These are phyloP conservation scores for Chouioia cunea DNA, from an alignment of 2,888 invertebrate species.

Conservation along the genomic window DNA sequence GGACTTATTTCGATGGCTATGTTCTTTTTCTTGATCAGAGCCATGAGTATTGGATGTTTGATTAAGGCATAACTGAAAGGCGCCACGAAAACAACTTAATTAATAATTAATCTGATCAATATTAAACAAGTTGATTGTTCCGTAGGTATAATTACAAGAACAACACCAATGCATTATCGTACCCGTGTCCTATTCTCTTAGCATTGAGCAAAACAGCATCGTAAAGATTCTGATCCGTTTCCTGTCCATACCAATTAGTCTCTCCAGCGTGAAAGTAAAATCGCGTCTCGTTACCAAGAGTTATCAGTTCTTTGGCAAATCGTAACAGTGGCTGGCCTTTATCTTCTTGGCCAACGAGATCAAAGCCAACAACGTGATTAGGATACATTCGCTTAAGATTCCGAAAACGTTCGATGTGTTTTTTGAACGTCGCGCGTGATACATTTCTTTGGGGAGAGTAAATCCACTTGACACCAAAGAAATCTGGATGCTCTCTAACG, in stretches of 20 bases:
- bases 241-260: constrained; percentile 80
- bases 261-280: constrained; percentile 89
- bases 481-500: constrained; percentile 73
- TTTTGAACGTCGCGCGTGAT: constrained; percentile 63
- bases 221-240: constrained; percentile 80
- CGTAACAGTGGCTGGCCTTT: constrained; percentile 75
- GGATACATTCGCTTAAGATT: constrained; percentile 72
- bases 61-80: constrained; percentile 71
- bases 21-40: constrained; percentile 71
- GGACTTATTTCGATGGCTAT: constrained; percentile 85
- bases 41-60: constrained; percentile 79
- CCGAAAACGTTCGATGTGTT: constrained; percentile 54
- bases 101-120: no score
- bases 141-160: no score
- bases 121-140: no score
- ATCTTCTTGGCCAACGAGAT: constrained; percentile 86
- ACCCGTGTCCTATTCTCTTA: constrained; percentile 84
- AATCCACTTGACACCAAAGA: constrained; percentile 78
- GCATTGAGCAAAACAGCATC: constrained; percentile 83
- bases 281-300: constrained; percentile 64
- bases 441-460: constrained; percentile 75
- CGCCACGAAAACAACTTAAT: background rate
- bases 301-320: constrained; percentile 73
- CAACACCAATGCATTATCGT: background rate
- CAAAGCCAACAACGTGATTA: constrained; percentile 81